These are phyloP conservation scores for Amiota mariae DNA, from an alignment of 2,888 invertebrate genomes.

Conservation along the genomic window DNA sequence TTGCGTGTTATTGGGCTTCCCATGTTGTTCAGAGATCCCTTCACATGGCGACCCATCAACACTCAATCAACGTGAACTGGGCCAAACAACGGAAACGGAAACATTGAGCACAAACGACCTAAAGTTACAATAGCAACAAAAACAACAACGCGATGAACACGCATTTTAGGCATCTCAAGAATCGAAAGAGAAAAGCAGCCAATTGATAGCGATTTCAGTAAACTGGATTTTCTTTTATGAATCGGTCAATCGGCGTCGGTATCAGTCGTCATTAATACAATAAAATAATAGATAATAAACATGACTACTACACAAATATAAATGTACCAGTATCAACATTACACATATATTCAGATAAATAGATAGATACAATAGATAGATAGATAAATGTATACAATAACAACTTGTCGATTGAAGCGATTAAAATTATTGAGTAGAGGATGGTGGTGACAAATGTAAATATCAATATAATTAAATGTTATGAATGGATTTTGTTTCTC, in stretches of 20 bases:
- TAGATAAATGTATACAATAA: background rate
- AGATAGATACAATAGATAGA: background rate
- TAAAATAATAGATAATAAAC: background rate
- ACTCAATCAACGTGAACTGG: too few relatives aligned
- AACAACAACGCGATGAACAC: background rate
- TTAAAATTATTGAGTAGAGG: background rate
- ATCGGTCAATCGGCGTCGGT: background rate
- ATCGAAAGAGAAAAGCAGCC: background rate
- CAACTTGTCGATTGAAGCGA: background rate
- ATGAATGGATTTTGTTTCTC: background rate
- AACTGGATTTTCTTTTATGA: conserved; percentile 1
- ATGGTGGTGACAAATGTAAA: conserved; percentile 10
- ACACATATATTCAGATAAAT: background rate
- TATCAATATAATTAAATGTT: conserved; percentile 16
- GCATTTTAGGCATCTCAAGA: background rate
- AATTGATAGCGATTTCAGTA: background rate
- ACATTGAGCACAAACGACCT: too few relatives aligned
- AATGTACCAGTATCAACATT: background rate
- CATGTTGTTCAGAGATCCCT: background rate
- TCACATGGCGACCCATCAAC: background rate
- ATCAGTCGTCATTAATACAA: too few relatives aligned
- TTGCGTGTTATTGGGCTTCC: conserved; percentile 9
- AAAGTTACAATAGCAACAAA: background rate
- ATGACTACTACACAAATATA: background rate
- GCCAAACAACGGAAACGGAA: too few relatives aligned